A percentile compares a stretch with the other conserved stretches of the same genome.
These are phyloP conservation scores for Otolemur crassicaudatus DNA, from an alignment of 2,797 vertebrate genomes.

Conservation along the genomic window DNA sequence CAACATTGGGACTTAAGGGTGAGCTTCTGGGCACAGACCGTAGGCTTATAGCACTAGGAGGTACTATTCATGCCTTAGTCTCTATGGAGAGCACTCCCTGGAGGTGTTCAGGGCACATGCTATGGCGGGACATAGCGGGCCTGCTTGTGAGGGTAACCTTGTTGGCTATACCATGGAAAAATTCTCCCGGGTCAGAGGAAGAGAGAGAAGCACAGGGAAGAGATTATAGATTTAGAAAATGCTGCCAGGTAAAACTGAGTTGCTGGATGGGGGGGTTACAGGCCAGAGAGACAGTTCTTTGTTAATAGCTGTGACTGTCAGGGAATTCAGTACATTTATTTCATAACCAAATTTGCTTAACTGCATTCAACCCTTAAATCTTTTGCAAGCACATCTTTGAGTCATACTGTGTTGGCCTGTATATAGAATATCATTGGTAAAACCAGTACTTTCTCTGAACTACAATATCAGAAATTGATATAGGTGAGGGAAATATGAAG, in stretches of 20 bases:
- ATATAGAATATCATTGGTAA: neutral
- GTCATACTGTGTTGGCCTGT: neutral
- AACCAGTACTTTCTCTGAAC: neutral
- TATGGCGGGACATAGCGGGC: neutral
- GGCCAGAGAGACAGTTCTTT: neutral
- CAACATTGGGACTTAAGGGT: neutral
- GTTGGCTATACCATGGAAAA: too few relatives aligned
- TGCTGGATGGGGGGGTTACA: neutral
- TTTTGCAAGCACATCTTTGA: neutral
- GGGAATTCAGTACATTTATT: neutral
- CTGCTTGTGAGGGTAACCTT: neutral
- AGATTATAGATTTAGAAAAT: neutral
- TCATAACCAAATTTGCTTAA: neutral
- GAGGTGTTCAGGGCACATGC: neutral
- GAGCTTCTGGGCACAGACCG: neutral
- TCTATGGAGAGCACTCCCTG: neutral
- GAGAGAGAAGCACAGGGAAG: neutral
- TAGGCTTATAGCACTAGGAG: neutral
- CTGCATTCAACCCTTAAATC: neutral
- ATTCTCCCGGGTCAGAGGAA: neutral
- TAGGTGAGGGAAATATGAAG: neutral
- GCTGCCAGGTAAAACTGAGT: neutral
- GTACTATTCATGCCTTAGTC: neutral
- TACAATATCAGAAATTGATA: neutral
- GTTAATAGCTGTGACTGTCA: neutral